These are phyloP conservation scores for Scotopteryx bipunctaria DNA, from an alignment of 2,888 invertebrate genomes.

Conservation along the genomic window DNA sequence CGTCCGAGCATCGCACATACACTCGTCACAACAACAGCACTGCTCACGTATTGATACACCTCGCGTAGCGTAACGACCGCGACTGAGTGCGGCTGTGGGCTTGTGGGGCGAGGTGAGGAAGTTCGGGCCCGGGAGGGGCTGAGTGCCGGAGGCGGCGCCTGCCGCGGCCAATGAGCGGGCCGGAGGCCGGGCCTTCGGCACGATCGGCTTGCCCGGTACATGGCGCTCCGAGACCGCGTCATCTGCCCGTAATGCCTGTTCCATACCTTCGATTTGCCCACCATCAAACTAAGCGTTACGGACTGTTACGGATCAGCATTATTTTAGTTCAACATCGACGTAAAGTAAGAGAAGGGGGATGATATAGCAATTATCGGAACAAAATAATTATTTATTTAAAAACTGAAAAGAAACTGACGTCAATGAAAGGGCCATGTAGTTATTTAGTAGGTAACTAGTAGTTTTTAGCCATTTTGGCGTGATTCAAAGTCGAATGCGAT, in stretches of 20 bases:
- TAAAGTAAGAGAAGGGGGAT: no score
- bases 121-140: slow-evolving; percentile 51
- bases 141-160: slow-evolving; percentile 50
- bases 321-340: no score
- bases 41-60: slow-evolving; percentile 52
- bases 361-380: no score
- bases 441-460: no score
- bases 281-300: not conserved
- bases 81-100: slow-evolving; percentile 56
- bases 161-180: slow-evolving; percentile 57
- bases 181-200: slow-evolving; percentile 25
- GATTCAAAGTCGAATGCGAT: no score
- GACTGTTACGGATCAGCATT: no score
- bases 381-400: no score
- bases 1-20: slow-evolving; percentile 78
- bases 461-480: no score
- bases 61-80: slow-evolving; percentile 60
- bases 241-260: not conserved
- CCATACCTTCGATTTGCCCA: not conserved
- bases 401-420: no score
- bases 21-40: slow-evolving; percentile 79
- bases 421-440: no score
- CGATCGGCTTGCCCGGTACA: slow-evolving; percentile 13
- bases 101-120: slow-evolving; percentile 38
- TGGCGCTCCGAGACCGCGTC: slow-evolving; percentile 16